Evolutionary conservation across 2,888 invertebrate species (phyloP).

Genomic region (Biston stratarius): DNA sequence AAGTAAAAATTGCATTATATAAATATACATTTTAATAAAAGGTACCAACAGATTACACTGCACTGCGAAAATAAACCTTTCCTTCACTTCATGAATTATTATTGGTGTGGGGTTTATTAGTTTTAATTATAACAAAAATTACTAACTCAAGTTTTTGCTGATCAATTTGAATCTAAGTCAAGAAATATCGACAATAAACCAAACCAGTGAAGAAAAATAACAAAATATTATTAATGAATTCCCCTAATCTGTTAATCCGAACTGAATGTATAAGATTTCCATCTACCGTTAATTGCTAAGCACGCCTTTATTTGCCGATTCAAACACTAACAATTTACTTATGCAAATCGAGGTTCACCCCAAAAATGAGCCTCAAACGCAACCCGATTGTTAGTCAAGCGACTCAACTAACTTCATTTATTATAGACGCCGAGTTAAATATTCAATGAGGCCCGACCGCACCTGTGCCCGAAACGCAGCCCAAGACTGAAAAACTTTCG

Average conservation of each 20-base stretch:
- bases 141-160: too few relatives aligned
- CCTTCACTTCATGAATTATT: too few relatives aligned
- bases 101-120: too few relatives aligned
- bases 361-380: constrained; percentile 44
- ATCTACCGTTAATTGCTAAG: constrained; percentile 38
- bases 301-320: constrained; percentile 36
- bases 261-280: constrained; percentile 23
- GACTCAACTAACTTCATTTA: constrained; percentile 49
- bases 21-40: neutral
- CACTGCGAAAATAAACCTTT: too few relatives aligned
- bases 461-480: constrained; percentile 43
- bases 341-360: constrained; percentile 41
- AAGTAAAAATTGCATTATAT: neutral
- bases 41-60: neutral
- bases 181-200: too few relatives aligned
- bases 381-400: constrained; percentile 49
- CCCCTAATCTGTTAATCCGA: constrained; percentile 19
- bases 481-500: constrained; percentile 39
- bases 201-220: neutral
- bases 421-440: constrained; percentile 48
- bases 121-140: too few relatives aligned
- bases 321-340: constrained; percentile 43
- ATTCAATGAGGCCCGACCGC: constrained; percentile 46
- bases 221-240: neutral
- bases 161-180: too few relatives aligned